Base-by-base conservation (phyloP, 1,140 invertebrate genomes). In the Vanessa atalanta region DNA sequence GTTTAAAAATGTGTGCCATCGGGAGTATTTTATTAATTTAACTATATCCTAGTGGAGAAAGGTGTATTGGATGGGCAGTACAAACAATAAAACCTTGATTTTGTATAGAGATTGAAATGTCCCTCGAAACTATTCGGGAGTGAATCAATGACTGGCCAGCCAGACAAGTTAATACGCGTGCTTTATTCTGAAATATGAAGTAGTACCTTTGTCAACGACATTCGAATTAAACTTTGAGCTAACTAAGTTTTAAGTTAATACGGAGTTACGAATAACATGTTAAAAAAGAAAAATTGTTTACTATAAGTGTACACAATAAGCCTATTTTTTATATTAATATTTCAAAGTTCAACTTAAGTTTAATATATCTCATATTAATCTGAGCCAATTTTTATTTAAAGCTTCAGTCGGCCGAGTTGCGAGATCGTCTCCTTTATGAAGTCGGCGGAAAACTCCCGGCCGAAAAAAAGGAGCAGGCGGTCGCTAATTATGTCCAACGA, bases 401-500 rank as follows among this genome's bases (percentile, higher is more conserved):
- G 93, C 73, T 94, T 23, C 88, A 93, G 70, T 87, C 90, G 26
- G 92, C 93, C 1, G 89, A 93, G 70, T 76, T 94, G 13, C 87
- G 92, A 12, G 93, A 94, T 70, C 88, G 92, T 4, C 72, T 94
- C 7, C 74, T 93, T 72, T 94, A 88, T 61, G 93, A 94, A 82
- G 79, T 89, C 23, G 85, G 88, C 4, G 90, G 89, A 6, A 93
- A 93, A 72, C 79, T 94, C 7, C 93, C 93, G 0, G 85, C 90
- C 6, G 94, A 94, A 80, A 88, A 90, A 74, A 88, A 93, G 76
- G 93, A 93, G 43, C 93, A 93, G 76, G 92, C 93, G 0, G 91
- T 94, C 1, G 93, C 93, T 4, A 94, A 94, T 61, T 93, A 93
- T 75, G 93, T 94, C 5, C 93, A 94, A 77, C 86, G 92, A 74